These are phyloP conservation scores for Calameuta idolon DNA, from an alignment of 2,888 invertebrate genomes.

Conservation along the genomic window DNA sequence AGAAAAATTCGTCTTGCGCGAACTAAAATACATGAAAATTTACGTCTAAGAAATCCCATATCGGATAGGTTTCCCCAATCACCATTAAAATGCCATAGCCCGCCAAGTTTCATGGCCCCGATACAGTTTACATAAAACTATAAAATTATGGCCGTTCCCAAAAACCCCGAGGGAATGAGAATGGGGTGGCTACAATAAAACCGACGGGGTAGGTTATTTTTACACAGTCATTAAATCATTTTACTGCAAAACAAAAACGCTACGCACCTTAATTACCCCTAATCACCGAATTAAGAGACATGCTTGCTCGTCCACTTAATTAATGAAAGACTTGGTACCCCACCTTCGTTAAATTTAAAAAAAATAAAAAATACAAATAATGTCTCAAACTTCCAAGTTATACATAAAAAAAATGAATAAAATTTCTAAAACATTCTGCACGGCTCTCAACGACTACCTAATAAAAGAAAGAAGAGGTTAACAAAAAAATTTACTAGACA, in stretches of 20 bases:
- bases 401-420: not conserved
- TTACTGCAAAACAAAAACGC: conserved; percentile 58
- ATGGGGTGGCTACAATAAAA: conserved; percentile 46
- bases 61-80: conserved; percentile 57
- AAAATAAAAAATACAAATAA: not conserved
- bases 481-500: conserved; percentile 50
- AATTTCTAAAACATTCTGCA: not conserved
- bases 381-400: not conserved
- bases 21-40: conserved; percentile 34
- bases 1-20: not conserved
- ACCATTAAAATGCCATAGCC: conserved; percentile 60
- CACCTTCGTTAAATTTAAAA: not conserved
- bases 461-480: conserved; percentile 18
- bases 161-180: conserved; percentile 24
- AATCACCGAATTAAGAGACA: conserved; percentile 27
- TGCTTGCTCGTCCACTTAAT: not conserved
- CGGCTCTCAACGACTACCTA: not conserved
- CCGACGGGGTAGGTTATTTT: conserved; percentile 55
- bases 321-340: not conserved
- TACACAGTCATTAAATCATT: conserved; percentile 62
- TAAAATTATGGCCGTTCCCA: conserved; percentile 57
- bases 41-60: conserved; percentile 48
- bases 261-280: conserved; percentile 30
- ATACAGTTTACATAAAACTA: conserved; percentile 67
- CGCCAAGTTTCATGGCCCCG: conserved; percentile 50